Evolutionary conservation across 2,113 vertebrate genomes (phyloP).

Genomic region (Percina caprodes): DNA sequence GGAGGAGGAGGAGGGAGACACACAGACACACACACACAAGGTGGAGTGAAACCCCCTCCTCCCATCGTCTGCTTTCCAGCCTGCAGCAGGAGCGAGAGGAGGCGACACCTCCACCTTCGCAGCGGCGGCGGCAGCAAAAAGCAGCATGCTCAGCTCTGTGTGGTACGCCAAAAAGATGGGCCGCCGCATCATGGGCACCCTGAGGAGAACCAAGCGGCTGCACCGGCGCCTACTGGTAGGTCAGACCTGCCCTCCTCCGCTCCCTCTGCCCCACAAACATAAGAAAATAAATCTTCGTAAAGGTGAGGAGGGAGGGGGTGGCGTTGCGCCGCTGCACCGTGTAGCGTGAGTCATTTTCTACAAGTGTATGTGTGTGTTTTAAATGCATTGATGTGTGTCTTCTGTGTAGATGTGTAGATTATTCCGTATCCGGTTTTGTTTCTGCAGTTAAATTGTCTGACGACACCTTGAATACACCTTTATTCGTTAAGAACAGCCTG

Average conservation of each 20-base stretch:
- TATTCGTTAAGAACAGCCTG: fast-evolving
- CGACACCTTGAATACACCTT: too few relatives aligned
- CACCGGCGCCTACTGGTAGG: slow-evolving; percentile 87
- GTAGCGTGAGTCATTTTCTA: slow-evolving; percentile 33
- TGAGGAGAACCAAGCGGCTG: slow-evolving; percentile 86
- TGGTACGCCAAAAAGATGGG: slow-evolving; percentile 89
- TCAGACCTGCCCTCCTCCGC: slow-evolving; percentile 19
- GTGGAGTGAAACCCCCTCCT: slow-evolving; percentile 51
- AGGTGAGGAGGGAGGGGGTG: slow-evolving; percentile 36
- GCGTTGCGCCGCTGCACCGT: slow-evolving; percentile 11
- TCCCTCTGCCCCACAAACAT: neutral
- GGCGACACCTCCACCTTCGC: slow-evolving; percentile 24
- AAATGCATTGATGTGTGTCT: neutral
- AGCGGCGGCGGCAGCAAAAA: slow-evolving; percentile 49
- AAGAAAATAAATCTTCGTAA: neutral
- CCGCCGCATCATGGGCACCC: slow-evolving; percentile 85
- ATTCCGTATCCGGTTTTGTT: too few relatives aligned
- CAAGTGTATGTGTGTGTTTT: slow-evolving; percentile 4
- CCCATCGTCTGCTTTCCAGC: slow-evolving; percentile 61
- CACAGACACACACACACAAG: slow-evolving; percentile 9
- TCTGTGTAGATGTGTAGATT: slow-evolving; percentile 30
- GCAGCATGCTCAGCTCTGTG: slow-evolving; percentile 86
- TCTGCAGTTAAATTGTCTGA: too few relatives aligned
- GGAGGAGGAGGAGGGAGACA: slow-evolving; percentile 20
- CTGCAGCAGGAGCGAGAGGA: slow-evolving; percentile 62